Base-by-base conservation (phyloP, 2,113 vertebrate genomes). In the Entelurus aequoreus region DNA sequence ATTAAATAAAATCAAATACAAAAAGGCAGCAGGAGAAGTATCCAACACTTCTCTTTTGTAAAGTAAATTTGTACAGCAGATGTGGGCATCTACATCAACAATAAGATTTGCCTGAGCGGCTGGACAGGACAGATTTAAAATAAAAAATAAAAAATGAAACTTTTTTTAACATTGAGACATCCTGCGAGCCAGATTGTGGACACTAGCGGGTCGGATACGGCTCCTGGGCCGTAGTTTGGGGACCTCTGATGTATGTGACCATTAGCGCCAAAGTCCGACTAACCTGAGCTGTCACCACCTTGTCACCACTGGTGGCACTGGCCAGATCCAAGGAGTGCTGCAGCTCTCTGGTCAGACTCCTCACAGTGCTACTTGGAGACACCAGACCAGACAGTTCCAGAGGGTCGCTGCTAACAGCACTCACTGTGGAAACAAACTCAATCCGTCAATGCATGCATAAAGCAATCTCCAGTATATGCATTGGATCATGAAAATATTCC, bases 301-400 rank as follows among this genome's bases (percentile, higher is more conserved):
- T 98, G 75, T 97, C 94, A 67, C 96, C 96, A 50, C 95, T 97
- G 65, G 95, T 98, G 78, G 96, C 96, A 47, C 96, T 99, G 71
- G 97, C 97, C 67, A 99, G 89, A 89, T 99, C 96, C 85, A 99
- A 83, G 78, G 95, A 98, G 85, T 95, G 96, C 83, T 94, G 95
- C 48, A 94, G 90, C 66, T 98, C 96, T 88, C 94, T 95, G 68
- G 91, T 85, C 66, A 94, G 74, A 78, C 83, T 86, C 65, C 94
- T 93, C 62, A 93, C 75, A 35, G 92, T 89, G 67, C 91, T 81
- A 79, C 79, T 91, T 0, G 96, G 86, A 59, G 92, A 91, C 84
- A 98, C 81, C 54, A 98, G 89, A 74, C 93, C 91, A 38, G 90
- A 92, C 15, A 88, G 77, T 64, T 93, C 75, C 63, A 82, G 71